Conservation (phyloP, 2,888 invertebrate species). For the Erebia epiphron region DNA sequence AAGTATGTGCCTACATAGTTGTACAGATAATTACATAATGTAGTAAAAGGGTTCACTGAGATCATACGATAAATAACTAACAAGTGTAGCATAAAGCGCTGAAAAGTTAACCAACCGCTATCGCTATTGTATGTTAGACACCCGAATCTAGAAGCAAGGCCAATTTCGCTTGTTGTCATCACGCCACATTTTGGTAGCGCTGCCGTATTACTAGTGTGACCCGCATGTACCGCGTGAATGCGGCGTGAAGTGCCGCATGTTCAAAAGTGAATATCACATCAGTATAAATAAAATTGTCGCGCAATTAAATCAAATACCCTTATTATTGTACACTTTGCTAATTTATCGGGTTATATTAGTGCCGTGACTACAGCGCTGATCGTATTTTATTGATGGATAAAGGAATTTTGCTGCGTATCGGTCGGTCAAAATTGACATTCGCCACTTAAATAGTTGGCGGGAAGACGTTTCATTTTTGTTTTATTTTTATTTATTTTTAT, state of each 20-base stretch:
- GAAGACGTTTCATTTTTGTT: constrained; percentile 53
- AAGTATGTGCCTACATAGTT: neutral
- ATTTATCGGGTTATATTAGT: constrained; percentile 38
- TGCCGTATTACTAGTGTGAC: constrained; percentile 31
- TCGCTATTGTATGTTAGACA: constrained; percentile 40
- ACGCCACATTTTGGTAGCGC: constrained; percentile 40
- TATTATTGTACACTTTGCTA: constrained; percentile 37
- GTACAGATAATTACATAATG: constrained; percentile 22
- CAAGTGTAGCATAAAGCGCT: constrained; percentile 39
- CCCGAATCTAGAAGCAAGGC: constrained; percentile 40
- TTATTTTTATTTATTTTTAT: constrained; percentile 46
- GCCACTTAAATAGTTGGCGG: constrained; percentile 61
- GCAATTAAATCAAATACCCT: constrained; percentile 35
- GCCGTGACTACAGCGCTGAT: constrained; percentile 31
- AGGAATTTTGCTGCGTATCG: constrained; percentile 34
- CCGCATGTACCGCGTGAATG: constrained; percentile 42
- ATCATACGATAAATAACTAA: constrained; percentile 51
- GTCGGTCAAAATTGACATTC: constrained; percentile 56
- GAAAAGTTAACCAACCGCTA: constrained; percentile 47
- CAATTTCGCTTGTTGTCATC: constrained; percentile 39
- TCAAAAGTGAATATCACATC: constrained; percentile 27
- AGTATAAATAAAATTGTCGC: constrained; percentile 41
- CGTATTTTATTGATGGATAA: constrained; percentile 36
- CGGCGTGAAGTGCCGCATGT: constrained; percentile 42
- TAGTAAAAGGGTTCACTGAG: constrained; percentile 47